Conservation (phyloP, 2,113 vertebrate species). For the Struthidea cinerea region DNA sequence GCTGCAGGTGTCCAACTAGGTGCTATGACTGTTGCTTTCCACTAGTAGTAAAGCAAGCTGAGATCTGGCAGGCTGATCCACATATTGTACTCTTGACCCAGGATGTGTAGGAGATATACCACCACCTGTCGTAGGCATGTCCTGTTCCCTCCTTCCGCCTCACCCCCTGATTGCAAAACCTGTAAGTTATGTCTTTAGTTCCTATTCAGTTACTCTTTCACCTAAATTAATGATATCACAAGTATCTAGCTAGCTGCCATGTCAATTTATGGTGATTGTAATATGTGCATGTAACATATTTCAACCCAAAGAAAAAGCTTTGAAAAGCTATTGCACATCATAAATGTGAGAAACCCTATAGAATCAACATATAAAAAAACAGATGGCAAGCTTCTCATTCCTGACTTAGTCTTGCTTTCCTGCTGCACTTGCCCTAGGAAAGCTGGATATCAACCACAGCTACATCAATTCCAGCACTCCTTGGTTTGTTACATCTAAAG, state of each 20-base stretch:
- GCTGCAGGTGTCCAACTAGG: background rate
- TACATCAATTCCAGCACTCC: background rate
- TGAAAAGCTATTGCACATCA: background rate
- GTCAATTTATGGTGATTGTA: background rate
- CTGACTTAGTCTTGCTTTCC: background rate
- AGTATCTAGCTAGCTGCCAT: background rate
- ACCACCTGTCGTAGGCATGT: background rate
- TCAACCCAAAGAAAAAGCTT: background rate
- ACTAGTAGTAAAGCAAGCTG: background rate
- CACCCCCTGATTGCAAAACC: background rate
- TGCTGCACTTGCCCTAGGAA: background rate
- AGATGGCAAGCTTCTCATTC: background rate
- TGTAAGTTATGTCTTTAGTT: conserved; percentile 20
- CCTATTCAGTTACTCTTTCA: conserved; percentile 38
- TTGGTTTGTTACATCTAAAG: background rate
- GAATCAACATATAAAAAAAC: background rate
- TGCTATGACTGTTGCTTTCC: background rate
- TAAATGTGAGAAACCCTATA: background rate
- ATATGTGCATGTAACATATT: background rate
- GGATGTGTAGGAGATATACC: conserved; percentile 47
- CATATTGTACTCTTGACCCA: conserved; percentile 44
- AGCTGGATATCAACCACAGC: background rate
- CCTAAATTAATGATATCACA: background rate
- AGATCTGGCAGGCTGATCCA: conserved; percentile 37
- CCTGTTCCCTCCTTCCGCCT: conserved; percentile 27